Percentiles rank a stretch among this genome's conserved stretches.
Conservation (phyloP, 2,797 vertebrate genomes). For the Microcaecilia unicolor region DNA sequence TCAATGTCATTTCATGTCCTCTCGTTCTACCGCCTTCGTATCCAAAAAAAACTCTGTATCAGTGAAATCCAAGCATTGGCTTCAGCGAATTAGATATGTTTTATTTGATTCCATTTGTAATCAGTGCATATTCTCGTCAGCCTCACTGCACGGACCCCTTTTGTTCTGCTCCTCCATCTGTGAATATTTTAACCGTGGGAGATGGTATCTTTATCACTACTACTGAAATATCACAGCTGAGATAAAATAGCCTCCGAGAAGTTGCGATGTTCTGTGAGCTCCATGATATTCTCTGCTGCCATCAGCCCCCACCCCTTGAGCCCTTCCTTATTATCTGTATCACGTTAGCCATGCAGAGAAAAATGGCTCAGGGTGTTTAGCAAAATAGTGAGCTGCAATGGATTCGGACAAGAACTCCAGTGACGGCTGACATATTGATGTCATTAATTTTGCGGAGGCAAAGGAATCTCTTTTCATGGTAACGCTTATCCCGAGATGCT, state of each 20-base stretch:
- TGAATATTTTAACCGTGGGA: conserved; percentile 16
- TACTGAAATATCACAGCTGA: neutral
- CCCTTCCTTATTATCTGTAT: neutral
- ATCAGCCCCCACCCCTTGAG: too few relatives aligned
- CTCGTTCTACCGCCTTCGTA: conserved; percentile 6
- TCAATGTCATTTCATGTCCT: too few relatives aligned
- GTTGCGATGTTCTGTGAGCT: too few relatives aligned
- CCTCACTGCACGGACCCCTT: neutral
- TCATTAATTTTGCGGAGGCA: conserved; percentile 8
- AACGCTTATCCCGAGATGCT: conserved; percentile 9
- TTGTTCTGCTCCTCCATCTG: neutral
- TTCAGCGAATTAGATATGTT: conserved; percentile 31
- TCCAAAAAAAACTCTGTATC: neutral
- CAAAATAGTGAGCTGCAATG: neutral
- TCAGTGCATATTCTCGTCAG: conserved; percentile 4
- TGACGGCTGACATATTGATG: neutral
- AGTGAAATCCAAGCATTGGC: too few relatives aligned
- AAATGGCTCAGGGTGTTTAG: neutral
- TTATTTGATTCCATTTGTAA: conserved; percentile 19
- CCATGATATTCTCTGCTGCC: too few relatives aligned
- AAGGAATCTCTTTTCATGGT: conserved; percentile 20
- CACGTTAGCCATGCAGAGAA: neutral
- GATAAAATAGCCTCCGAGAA: too few relatives aligned
- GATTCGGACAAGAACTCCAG: neutral
- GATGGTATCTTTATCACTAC: conserved; percentile 2